Evolutionary conservation across 2,113 vertebrate genomes (phyloP), one percentile per base, ranked within the genome.

Genomic region (Platichthys stellatus): DNA sequence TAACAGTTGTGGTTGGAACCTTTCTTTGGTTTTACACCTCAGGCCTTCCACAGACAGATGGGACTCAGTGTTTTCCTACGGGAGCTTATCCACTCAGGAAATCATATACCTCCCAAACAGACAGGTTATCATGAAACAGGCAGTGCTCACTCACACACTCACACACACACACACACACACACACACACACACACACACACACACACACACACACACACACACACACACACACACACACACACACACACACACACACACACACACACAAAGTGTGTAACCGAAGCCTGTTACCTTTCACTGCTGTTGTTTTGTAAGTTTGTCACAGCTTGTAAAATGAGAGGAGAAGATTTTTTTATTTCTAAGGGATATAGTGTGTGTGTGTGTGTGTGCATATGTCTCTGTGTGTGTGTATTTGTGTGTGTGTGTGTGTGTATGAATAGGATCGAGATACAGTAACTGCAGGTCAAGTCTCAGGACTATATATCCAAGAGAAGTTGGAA

Each of bases 241-340:
- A 53, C n/a, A 63, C 67, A 40, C 64, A 53, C 81, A 77, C 77
- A 76, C 82, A 57, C 21, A 13, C 54, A 24, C 21, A 26, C 56
- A 58, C 56, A 26, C 13, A 21, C 56, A 26, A 68, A 69, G 59
- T 53, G 23, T 23, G 82, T 86, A 83, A 92, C 53, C 82, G 69
- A 84, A 85, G 63, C 86, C 82, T 75, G 62, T 51, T 70, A 62
- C 83, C 75, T 86, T 88, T 91, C 81, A 86, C 65, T 84, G 72
- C 56, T 90, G 72, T 80, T 82, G 72, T 91, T 89, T 89, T 86
- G 75, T 83, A 76, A 84, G 31, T 59, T 63, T 87, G 72, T 79
- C 51, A 63, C 65, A 63, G 60, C 56, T 60, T 3, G 86, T 89
- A 90, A 93, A 21, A 61, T 78, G 84, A 92, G 63, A 86, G 65